These are phyloP conservation scores for Psophia crepitans DNA, from an alignment of 2,113 vertebrate species.

Conservation along the genomic window DNA sequence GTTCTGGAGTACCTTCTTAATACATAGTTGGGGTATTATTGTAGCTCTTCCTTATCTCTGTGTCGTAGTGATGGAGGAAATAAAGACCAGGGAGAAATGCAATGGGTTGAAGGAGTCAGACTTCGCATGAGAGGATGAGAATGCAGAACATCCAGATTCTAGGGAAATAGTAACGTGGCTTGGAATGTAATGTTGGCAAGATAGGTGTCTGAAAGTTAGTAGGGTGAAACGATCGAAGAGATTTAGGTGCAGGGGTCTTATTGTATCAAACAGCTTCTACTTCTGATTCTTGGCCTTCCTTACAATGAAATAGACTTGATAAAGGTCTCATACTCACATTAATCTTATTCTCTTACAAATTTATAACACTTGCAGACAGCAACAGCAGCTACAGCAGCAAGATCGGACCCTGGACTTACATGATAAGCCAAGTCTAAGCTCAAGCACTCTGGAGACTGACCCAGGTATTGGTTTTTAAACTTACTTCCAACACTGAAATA, in stretches of 20 bases:
- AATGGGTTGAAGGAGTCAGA: not conserved
- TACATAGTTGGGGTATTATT: not conserved
- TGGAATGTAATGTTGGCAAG: not conserved
- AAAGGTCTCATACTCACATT: not conserved
- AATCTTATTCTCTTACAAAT: not conserved
- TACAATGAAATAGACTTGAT: not conserved
- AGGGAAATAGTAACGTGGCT: not conserved
- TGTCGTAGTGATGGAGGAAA: not conserved
- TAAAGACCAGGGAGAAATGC: not conserved
- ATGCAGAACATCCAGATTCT: not conserved
- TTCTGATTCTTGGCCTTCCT: not conserved
- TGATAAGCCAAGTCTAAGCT: slow-evolving; percentile 32
- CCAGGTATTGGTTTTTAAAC: slow-evolving; percentile 53
- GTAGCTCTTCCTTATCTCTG: not conserved
- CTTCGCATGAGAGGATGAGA: not conserved
- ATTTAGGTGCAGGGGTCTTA: not conserved
- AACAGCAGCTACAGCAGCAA: slow-evolving; percentile 45
- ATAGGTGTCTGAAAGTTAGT: not conserved
- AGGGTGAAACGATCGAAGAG: not conserved
- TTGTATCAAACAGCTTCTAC: not conserved
- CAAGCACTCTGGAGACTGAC: slow-evolving; percentile 2
- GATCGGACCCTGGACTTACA: not conserved
- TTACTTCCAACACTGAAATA: not conserved
- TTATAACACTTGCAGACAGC: slow-evolving; percentile 63
- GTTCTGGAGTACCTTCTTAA: not conserved